Percentiles rank a stretch among this genome's conserved stretches.
phyloP scores from a whole-genome alignment of 1,140 invertebrate genomes.

The Solenopsis invicta region DNA sequence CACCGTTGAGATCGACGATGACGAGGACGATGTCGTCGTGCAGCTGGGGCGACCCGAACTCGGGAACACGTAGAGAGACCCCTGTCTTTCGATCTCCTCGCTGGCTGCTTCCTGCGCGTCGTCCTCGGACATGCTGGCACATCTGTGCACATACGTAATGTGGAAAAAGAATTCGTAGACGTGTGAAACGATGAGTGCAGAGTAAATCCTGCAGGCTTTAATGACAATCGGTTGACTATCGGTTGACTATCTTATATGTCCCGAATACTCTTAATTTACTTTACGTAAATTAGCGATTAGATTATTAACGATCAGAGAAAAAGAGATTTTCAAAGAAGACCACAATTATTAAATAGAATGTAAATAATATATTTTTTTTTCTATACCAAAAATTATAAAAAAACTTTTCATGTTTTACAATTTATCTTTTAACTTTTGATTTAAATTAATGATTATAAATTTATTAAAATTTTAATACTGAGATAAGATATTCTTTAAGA shows the following conservation, averaged over 20 bases:
- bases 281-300: background rate
- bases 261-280: background rate
- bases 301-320: background rate
- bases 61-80: conserved; percentile 84
- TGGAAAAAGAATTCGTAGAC: background rate
- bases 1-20: conserved; percentile 25
- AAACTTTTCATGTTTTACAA: background rate
- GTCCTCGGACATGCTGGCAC: conserved; percentile 85
- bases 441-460: background rate
- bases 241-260: too few species aligned
- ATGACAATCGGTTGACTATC: background rate
- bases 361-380: background rate
- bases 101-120: conserved; percentile 81
- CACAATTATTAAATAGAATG: background rate
- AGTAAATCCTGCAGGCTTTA: background rate
- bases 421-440: background rate
- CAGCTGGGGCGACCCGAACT: conserved; percentile 56
- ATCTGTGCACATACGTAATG: conserved; percentile 77
- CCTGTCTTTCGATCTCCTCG: conserved; percentile 81
- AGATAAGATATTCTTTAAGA: background rate
- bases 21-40: background rate
- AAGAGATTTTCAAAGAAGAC: background rate
- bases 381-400: background rate
- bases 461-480: background rate
- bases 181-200: conserved; percentile 16